A percentile compares a stretch with the other conserved stretches of the same genome.
phyloP scores from a whole-genome alignment of 2,797 vertebrate species.

The Gila robusta region DNA sequence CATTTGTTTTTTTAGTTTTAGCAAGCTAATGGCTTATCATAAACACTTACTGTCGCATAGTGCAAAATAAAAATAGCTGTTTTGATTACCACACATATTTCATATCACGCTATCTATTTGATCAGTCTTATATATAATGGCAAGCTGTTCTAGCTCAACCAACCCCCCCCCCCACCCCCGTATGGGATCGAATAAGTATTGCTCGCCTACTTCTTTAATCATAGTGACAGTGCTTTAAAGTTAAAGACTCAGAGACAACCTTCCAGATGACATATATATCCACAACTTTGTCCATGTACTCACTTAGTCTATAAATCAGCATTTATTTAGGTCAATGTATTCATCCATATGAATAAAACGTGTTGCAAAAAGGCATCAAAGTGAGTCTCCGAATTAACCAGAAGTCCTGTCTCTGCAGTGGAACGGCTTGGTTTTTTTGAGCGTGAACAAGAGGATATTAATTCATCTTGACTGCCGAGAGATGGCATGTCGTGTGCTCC shows the following conservation, averaged over 20 bases:
- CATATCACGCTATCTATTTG: background rate
- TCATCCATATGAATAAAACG: background rate
- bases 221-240: no score
- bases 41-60: background rate
- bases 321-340: background rate
- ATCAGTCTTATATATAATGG: background rate
- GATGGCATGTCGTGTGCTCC: conserved; percentile 14
- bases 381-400: conserved; percentile 12
- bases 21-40: background rate
- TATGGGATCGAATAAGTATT: no score
- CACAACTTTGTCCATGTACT: background rate
- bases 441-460: conserved; percentile 37
- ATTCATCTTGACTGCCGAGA: conserved; percentile 57
- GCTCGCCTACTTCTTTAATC: no score
- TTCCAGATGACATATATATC: background rate
- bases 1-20: background rate
- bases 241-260: no score
- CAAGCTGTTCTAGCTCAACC: background rate
- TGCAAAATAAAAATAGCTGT: background rate
- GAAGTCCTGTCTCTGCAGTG: conserved; percentile 5
- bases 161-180: no score
- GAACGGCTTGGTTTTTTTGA: background rate
- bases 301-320: background rate
- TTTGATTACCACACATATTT: background rate
- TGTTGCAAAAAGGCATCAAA: conserved; percentile 11